A percentile compares a stretch with the other conserved stretches of the same genome.
phyloP scores from a whole-genome alignment of 2,888 invertebrate genomes.

The Acrobasis consociella region DNA sequence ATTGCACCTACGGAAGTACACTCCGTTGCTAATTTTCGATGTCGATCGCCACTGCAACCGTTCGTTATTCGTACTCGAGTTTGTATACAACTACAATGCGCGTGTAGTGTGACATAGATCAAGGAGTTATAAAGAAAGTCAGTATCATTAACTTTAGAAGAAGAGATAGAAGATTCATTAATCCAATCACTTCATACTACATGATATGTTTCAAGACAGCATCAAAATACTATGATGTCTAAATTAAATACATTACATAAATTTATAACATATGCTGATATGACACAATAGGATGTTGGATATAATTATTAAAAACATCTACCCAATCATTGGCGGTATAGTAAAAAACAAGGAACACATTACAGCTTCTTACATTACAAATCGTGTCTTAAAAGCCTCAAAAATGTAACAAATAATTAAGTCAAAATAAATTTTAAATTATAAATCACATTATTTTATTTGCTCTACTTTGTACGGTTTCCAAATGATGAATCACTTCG shows the following conservation, averaged over 20 bases:
- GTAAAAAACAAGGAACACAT: constrained; percentile 72
- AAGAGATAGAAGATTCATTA: constrained; percentile 25
- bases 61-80: constrained; percentile 35
- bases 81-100: constrained; percentile 44
- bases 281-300: constrained; percentile 37
- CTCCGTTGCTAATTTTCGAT: constrained; percentile 73
- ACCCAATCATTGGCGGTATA: constrained; percentile 52
- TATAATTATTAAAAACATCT: constrained; percentile 53
- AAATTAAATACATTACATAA: constrained; percentile 46
- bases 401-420: constrained; percentile 65
- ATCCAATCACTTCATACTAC: constrained; percentile 26
- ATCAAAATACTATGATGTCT: constrained; percentile 33
- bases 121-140: constrained; percentile 33
- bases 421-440: constrained; percentile 58
- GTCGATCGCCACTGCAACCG: constrained; percentile 47
- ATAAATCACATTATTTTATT: constrained; percentile 65
- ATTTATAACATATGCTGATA: constrained; percentile 47
- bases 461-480: constrained; percentile 46
- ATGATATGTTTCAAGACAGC: constrained; percentile 34
- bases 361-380: constrained; percentile 76
- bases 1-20: constrained; percentile 82
- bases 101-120: constrained; percentile 30
- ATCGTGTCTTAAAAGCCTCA: constrained; percentile 82
- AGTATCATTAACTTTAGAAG: constrained; percentile 18
- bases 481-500: constrained; percentile 20